phyloP scores from a whole-genome alignment of 2,888 invertebrate species.

The Pandemis heparana region DNA sequence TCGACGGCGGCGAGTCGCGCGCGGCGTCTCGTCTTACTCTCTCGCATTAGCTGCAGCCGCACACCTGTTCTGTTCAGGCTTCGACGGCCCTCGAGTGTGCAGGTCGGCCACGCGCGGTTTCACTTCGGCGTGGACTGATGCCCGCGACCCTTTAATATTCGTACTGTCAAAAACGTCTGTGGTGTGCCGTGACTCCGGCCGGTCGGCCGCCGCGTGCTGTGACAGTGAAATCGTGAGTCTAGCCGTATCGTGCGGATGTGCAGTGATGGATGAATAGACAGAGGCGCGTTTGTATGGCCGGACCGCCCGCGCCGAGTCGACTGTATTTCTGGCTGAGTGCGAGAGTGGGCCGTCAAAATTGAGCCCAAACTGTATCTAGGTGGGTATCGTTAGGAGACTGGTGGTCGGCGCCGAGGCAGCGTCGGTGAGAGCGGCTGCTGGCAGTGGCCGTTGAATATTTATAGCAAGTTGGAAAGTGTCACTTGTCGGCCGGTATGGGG shows the following conservation, averaged over 20 bases:
- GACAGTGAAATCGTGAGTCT: slow-evolving; percentile 83
- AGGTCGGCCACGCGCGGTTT: slow-evolving; percentile 74
- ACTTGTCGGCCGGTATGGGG: slow-evolving; percentile 55
- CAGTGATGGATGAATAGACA: slow-evolving; percentile 84
- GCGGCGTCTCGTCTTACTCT: slow-evolving; percentile 78
- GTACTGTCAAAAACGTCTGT: slow-evolving; percentile 61
- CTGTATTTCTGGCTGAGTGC: slow-evolving; percentile 73
- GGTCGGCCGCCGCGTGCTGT: slow-evolving; percentile 76
- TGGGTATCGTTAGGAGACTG: slow-evolving; percentile 65
- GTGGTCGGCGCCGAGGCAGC: slow-evolving; percentile 48
- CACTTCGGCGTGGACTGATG: slow-evolving; percentile 51
- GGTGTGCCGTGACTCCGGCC: slow-evolving; percentile 73
- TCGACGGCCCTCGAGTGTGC: slow-evolving; percentile 78
- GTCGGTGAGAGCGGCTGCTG: slow-evolving; percentile 61
- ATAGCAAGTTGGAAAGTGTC: slow-evolving; percentile 79
- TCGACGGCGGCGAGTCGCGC: slow-evolving; percentile 84
- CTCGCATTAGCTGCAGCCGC: slow-evolving; percentile 67
- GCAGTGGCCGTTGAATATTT: slow-evolving; percentile 75
- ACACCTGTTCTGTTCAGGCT: slow-evolving; percentile 75
- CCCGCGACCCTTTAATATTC: slow-evolving; percentile 29
- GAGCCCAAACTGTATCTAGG: slow-evolving; percentile 85
- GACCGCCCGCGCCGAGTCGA: slow-evolving; percentile 65
- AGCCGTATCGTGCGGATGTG: slow-evolving; percentile 82
- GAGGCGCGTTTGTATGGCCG: slow-evolving; percentile 69
- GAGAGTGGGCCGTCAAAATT: slow-evolving; percentile 82